These are phyloP conservation scores for Rallus limicola DNA, from an alignment of 2,113 vertebrate species.

Conservation along the genomic window DNA sequence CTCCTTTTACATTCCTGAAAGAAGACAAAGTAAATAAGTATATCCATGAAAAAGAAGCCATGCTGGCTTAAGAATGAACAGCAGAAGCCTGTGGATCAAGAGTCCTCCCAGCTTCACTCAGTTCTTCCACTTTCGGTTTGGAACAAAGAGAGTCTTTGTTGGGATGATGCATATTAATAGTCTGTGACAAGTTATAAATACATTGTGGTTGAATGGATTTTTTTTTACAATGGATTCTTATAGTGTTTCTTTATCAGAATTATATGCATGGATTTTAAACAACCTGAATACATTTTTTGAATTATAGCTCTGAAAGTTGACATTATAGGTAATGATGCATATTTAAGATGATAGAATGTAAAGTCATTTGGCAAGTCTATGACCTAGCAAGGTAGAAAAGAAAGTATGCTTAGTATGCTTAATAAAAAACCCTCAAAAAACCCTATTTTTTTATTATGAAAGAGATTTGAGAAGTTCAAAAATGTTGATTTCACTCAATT, in stretches of 20 bases:
- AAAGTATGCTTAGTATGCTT: not conserved
- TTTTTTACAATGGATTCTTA: constrained; percentile 33
- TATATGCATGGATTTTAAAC: constrained; percentile 46
- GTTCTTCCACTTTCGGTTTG: not conserved
- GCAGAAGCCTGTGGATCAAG: constrained; percentile 7
- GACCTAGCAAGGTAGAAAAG: constrained; percentile 14
- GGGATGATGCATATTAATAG: constrained; percentile 42
- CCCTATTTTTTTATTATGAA: constrained; percentile 21
- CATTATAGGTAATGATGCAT: constrained; percentile 23
- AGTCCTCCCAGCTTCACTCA: not conserved
- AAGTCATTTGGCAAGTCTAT: not conserved
- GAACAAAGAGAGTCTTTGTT: constrained; percentile 16
- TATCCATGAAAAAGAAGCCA: constrained; percentile 35
- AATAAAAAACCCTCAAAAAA: not conserved
- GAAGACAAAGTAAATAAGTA: constrained; percentile 68
- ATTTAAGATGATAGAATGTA: constrained; percentile 6
- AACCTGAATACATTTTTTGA: constrained; percentile 32
- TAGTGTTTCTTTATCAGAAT: constrained; percentile 36
- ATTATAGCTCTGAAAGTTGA: constrained; percentile 38
- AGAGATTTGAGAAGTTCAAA: constrained; percentile 36
- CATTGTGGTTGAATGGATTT: not conserved
- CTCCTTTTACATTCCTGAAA: constrained; percentile 65
- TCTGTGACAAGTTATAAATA: constrained; percentile 8
- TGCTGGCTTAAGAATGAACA: constrained; percentile 21
- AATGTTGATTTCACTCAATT: constrained; percentile 35